A percentile compares a stretch with the other conserved stretches of the same genome.
Evolutionary conservation across 1,140 invertebrate genomes (phyloP).

Genomic region (Apis mellifera): Amel_HAv3.1 CM009932.2:3716501-3717000

Average conservation of each 20-base stretch:
- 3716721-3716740: not conserved
- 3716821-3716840: slow-evolving; percentile 50
- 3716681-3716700: not conserved
- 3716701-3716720: not conserved
- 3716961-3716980: not conserved
- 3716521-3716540: too few relatives aligned
- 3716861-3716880: slow-evolving; percentile 75
- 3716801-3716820: slow-evolving; percentile 44
- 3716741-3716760: not conserved
- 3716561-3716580: too few relatives aligned
- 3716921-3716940: slow-evolving; percentile 34
- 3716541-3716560: too few relatives aligned
- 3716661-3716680: not conserved
- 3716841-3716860: slow-evolving; percentile 57
- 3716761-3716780: not conserved
- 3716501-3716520: too few relatives aligned
- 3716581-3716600: too few relatives aligned
- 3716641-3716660: too few relatives aligned
- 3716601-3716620: too few relatives aligned
- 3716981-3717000: slow-evolving; percentile 22
- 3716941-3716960: not conserved
- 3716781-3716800: slow-evolving; percentile 8
- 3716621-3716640: too few relatives aligned
- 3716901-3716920: slow-evolving; percentile 44
- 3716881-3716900: slow-evolving; percentile 42